A percentile compares a stretch with the other conserved stretches of the same genome.
These are phyloP conservation scores for Neosilurus mollespiculum DNA, from an alignment of 2,797 vertebrate species.

Conservation along the genomic window DNA sequence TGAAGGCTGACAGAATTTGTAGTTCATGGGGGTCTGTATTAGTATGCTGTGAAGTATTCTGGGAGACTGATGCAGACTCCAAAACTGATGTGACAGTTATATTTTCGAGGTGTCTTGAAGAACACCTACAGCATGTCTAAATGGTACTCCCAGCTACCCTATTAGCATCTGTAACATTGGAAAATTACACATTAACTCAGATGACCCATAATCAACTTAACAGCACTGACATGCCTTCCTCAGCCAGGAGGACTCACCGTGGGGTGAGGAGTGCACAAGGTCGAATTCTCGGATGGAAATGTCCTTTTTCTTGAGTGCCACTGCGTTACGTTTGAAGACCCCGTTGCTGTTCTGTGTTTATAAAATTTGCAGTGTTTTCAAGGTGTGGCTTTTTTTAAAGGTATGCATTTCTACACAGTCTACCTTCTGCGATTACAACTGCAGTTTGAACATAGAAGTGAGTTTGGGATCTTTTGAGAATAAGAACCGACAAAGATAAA, in stretches of 20 bases:
- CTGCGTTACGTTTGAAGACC: not conserved
- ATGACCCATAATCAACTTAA: slow-evolving; percentile 1
- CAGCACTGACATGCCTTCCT: not conserved
- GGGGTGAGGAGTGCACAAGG: not conserved
- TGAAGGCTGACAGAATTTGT: no score
- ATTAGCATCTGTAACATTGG: not conserved
- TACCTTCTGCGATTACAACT: not conserved
- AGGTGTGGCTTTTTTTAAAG: not conserved
- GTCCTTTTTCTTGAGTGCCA: not conserved
- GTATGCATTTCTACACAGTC: no score
- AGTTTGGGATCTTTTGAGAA: slow-evolving; percentile 11
- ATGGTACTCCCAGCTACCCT: not conserved
- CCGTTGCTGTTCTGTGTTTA: not conserved
- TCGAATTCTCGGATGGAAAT: not conserved
- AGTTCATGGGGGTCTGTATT: no score
- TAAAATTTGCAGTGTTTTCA: not conserved
- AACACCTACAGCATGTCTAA: not conserved
- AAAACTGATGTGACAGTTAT: not conserved
- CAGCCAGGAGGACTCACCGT: not conserved
- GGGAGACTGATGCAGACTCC: no score
- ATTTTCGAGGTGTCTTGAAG: not conserved
- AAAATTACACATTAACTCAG: slow-evolving; percentile 6
- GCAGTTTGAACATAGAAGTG: not conserved
- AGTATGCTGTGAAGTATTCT: no score
- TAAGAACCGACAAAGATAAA: slow-evolving; percentile 4